phyloP scores from a whole-genome alignment of 2,797 vertebrate species.

The Tinamus major region DNA sequence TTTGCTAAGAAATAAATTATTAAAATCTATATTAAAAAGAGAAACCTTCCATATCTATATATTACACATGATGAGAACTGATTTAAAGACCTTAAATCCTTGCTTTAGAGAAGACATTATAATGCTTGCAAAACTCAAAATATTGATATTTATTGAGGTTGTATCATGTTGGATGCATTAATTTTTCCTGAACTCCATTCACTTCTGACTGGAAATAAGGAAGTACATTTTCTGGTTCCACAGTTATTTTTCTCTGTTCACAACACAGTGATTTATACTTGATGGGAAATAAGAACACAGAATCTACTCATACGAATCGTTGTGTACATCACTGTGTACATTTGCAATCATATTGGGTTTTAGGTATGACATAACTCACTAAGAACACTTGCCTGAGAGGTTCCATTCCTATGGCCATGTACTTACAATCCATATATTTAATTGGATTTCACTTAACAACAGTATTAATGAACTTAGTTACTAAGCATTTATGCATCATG shows the following conservation, averaged over 20 bases:
- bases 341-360: not conserved
- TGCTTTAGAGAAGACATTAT: not conserved
- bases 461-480: constrained; percentile 20
- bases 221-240: not conserved
- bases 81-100: not conserved
- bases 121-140: not conserved
- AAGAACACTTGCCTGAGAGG: not conserved
- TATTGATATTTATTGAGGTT: not conserved
- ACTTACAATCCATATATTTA: not conserved
- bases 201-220: not conserved
- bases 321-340: not conserved
- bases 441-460: constrained; percentile 38
- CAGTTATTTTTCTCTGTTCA: not conserved
- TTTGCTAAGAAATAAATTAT: not conserved
- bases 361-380: not conserved
- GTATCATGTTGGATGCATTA: not conserved
- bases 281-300: not conserved
- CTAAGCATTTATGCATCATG: constrained; percentile 11
- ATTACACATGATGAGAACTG: not conserved
- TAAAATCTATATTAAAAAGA: not conserved
- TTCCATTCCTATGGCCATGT: not conserved
- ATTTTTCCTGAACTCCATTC: not conserved
- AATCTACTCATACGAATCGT: not conserved
- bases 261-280: not conserved
- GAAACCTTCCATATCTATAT: not conserved